Base-by-base conservation (phyloP, 1,140 invertebrate genomes). In the Delia radicum region DNA sequence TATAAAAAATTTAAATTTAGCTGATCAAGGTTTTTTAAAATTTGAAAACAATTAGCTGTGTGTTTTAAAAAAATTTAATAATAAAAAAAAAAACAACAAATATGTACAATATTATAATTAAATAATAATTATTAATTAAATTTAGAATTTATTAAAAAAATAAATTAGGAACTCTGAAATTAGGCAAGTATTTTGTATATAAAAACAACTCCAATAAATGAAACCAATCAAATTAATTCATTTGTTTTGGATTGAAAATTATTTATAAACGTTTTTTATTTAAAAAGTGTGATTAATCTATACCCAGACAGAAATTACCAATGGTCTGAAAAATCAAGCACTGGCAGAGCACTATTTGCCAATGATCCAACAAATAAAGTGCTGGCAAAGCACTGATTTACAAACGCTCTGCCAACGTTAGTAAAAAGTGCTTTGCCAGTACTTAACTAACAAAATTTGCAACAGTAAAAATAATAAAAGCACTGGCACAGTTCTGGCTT, bases 181-280 rank as follows among this genome's bases (percentile, higher is more conserved):
- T 55, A 55, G 48, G 48, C 48, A 55, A 55, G 48, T 55, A 55
- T 55, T 55, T 55, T 55, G 48, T 55, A 55, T 55, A 55, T 55
- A 55, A 55, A 18, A 55, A 55, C n/a, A n/a, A n/a, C n/a, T n/a
- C n/a, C n/a, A n/a, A 24, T 21, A 55, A 55, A 55, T 21, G 48
- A n/a, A 55, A 18, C 48, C 48, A 55, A 55, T 21, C 10, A 42
- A 5, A 42, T 8, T 42, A 10, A 3, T 42, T 42, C n/a, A 42
- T 10, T 42, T 10, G n/a, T 10, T 42, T 42, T 33, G 33, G 3
- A 33, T 2, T 3, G 33, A 7, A 33, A 33, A 33, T 12, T 33
- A 33, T 33, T 33, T 12, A 7, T 33, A 7, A 3, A 12, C 33
- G 13, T 33, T 33, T 12, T 33, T 10, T 33, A 33, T 33, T 33